Evolutionary conservation across 2,888 invertebrate species (phyloP), one percentile per base, ranked within the genome.

Genomic region (Drosophila lutescens): DNA sequence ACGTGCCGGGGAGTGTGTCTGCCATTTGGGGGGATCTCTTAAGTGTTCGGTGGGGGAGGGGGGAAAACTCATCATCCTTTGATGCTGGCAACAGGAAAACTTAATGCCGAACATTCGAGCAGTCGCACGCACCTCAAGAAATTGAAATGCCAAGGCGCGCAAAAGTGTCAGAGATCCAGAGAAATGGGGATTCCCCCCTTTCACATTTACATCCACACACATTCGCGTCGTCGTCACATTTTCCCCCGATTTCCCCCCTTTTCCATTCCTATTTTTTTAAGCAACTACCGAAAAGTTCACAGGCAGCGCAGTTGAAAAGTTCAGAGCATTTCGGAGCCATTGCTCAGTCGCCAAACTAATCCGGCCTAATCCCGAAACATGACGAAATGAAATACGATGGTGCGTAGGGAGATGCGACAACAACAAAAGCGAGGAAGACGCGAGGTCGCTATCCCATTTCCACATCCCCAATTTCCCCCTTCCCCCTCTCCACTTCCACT

Each of bases 341-440:
- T 85, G 79, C 87, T 81, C 88, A 84, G 86, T 85, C 88, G 82
- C 77, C 83, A 80, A 67, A 79, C 89, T 90, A 90, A 90, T 90
- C 90, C 89, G 76, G 75, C 80, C 77, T 90, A 90, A 90, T 90
- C 90, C 89, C 83, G 80, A 80, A 89, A 90, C 90, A 90, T 90
- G 90, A 90, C 90, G 90, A 90, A 90, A 90, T 90, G 90, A 90
- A 90, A 90, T 90, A 90, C 89, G 89, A 90, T 80, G 84, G 82
- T 84, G 86, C 84, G 82, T 79, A 82, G 82, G 80, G 82, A 77
- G 79, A 62, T 69, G 67, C 72, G 67, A 62, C 58, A 63, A 63
- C 57, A 56, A 66, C 54, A 65, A 34, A 34, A 12, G 60, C 46
- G 17, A 13, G 34, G 15, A 34, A 34, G 49, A 32, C 49, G 49